A percentile compares a stretch with the other conserved stretches of the same genome.
These are phyloP conservation scores for Cotesia glomerata DNA, from an alignment of 1,140 invertebrate genomes.

Conservation along the genomic window DNA sequence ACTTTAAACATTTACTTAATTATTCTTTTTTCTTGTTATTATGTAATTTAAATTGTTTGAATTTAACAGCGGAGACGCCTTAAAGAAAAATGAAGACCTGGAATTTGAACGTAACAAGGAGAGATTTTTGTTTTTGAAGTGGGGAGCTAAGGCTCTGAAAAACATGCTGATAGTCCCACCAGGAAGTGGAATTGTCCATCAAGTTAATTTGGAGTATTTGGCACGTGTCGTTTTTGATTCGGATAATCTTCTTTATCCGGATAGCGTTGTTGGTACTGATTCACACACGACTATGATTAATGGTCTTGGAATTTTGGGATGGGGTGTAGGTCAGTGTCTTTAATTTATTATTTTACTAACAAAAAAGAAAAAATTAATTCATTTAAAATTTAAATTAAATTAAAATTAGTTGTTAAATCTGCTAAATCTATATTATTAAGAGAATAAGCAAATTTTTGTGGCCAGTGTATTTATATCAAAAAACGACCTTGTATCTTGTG, in stretches of 20 bases:
- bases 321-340: constrained; percentile 68
- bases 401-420: too few relatives aligned
- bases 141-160: constrained; percentile 93
- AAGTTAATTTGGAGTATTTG: constrained; percentile 96
- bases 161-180: constrained; percentile 98
- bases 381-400: too few relatives aligned
- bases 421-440: too few relatives aligned
- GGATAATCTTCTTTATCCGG: constrained; percentile 80
- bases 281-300: constrained; percentile 99
- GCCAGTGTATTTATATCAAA: too few relatives aligned
- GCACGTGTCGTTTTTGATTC: constrained; percentile 92
- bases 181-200: constrained; percentile 97
- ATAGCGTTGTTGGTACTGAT: constrained; percentile 98
- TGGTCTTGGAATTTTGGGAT: constrained; percentile 81
- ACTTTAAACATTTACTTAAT: constrained; percentile 13
- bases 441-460: too few relatives aligned
- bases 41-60: constrained; percentile 55
- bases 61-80: constrained; percentile 77
- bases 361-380: too few relatives aligned
- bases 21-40: not conserved
- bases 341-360: too few relatives aligned
- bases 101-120: constrained; percentile 98
- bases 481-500: too few relatives aligned
- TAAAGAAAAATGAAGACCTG: constrained; percentile 92
- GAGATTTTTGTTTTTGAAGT: constrained; percentile 95